Evolutionary conservation across 1,140 invertebrate genomes (phyloP), one percentile per base, ranked within the genome.

Genomic region (Spodoptera frugiperda): DNA sequence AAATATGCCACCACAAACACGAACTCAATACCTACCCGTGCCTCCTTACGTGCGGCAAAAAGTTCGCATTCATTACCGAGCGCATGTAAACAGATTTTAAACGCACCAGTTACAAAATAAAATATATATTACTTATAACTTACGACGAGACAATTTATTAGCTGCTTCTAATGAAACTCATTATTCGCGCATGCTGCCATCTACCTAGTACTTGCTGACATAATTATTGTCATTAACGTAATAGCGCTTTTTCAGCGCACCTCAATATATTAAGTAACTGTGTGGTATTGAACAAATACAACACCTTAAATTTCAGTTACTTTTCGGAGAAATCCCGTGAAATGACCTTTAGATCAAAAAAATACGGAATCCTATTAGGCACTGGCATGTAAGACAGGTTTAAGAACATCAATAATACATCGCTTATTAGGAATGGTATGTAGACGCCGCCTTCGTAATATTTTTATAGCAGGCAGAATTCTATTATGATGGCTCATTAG

Each of bases 1-100:
- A 86, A 86, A 86, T 76, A 82, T 83, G 78, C 81, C 80, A 79
- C 51, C 54, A 46, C 63, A 17, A 76, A 79, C 81, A 74, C 78
- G 61, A 54, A 77, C 51, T 73, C 68, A 78, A 82, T 80, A 70
- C 59, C 57, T 80, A 70, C 59, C 57, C 71, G 54, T 61, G 54
- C 54, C 55, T 74, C 63, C 63, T 67, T 49, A 54, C 67, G 67
- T 54, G 49, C 33, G 44, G 49, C 67, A 70, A 70, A 70, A 70
- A 70, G 67, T 70, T 30, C 12, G 67, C 67, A 70, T 70, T 70
- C 67, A 70, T 70, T 70, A 70, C 67, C 15, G 48, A 70, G 48
- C 25, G 49, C 67, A 70, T 21, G 48, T 70, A 54, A 53, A 70
- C 67, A 70, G 67, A 70, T 63, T 63, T 63, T 63, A 63, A 63